Conservation (phyloP, 2,113 vertebrate species). For the Phoenicopterus ruber region DNA sequence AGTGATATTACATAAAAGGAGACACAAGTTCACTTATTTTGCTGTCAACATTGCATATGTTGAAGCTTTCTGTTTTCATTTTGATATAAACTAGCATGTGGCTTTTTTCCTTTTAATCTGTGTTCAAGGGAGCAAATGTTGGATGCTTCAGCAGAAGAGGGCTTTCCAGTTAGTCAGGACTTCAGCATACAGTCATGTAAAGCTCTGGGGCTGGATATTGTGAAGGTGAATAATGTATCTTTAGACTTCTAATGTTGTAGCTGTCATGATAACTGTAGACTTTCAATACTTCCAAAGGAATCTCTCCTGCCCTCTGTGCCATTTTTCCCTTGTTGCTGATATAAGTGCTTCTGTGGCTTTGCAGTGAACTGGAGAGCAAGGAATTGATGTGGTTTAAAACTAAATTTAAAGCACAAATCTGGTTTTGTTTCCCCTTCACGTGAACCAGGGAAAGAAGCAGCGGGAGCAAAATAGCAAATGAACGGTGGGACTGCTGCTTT, state of each 20-base stretch:
- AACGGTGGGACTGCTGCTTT: neutral
- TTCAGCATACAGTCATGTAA: neutral
- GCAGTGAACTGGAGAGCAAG: neutral
- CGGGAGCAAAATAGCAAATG: neutral
- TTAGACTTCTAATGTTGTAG: neutral
- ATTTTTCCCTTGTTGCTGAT: neutral
- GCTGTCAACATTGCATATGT: accelerated
- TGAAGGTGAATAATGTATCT: neutral
- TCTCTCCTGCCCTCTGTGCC: neutral
- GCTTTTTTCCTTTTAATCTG: neutral
- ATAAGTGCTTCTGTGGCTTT: neutral
- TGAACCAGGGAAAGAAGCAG: neutral
- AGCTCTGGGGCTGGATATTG: neutral
- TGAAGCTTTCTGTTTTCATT: neutral
- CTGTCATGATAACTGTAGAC: neutral
- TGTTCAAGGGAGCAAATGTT: neutral
- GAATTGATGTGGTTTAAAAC: neutral
- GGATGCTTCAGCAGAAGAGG: neutral
- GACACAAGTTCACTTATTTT: neutral
- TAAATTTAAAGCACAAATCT: neutral
- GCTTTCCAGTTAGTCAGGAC: neutral
- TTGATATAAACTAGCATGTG: neutral
- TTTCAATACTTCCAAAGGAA: neutral
- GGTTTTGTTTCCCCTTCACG: neutral
- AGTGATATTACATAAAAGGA: neutral